Evolutionary conservation across 1,140 invertebrate genomes (phyloP).

Genomic region (Bombus polaris): DNA sequence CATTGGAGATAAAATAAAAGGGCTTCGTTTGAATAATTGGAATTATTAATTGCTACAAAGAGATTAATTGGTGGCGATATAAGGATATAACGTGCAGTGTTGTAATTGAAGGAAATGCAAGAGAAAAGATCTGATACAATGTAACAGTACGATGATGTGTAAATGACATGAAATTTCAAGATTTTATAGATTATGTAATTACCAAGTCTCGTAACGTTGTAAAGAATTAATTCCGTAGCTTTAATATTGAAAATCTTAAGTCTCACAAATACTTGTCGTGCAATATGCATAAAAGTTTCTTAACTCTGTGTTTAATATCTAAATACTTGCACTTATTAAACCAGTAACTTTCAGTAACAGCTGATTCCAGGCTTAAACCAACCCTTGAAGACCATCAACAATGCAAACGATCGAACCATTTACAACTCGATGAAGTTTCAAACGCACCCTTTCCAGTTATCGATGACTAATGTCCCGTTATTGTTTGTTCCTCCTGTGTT

Average conservation of each 20-base stretch:
- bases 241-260: too few relatives aligned
- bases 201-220: too few relatives aligned
- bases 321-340: neutral
- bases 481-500: neutral
- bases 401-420: neutral
- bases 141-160: too few relatives aligned
- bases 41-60: neutral
- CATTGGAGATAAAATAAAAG: neutral
- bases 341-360: neutral
- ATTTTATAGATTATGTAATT: neutral
- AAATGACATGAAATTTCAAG: neutral
- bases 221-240: too few relatives aligned
- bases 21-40: neutral
- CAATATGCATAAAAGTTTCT: too few relatives aligned
- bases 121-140: too few relatives aligned
- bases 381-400: neutral
- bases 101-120: too few relatives aligned
- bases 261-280: too few relatives aligned
- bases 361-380: neutral
- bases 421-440: neutral
- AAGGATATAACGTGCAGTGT: too few relatives aligned
- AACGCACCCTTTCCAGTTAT: neutral
- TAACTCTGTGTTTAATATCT: neutral
- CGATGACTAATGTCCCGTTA: neutral
- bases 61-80: too few relatives aligned